Evolutionary conservation across 2,888 invertebrate species (phyloP).

Genomic region (Villa cingulata): DNA sequence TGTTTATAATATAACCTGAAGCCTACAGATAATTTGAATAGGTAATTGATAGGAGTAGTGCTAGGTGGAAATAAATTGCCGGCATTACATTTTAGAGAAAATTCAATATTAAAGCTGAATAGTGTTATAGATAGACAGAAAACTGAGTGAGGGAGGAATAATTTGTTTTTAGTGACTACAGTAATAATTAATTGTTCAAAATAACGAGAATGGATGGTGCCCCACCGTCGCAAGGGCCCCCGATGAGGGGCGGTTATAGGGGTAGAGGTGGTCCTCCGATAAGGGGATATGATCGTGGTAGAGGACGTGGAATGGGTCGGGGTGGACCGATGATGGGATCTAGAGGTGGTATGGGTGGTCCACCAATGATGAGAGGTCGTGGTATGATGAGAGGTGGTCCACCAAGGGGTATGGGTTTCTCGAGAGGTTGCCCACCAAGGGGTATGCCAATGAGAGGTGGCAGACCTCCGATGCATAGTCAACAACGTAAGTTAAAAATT

Average conservation of each 20-base stretch:
- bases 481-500: slow-evolving; percentile 13
- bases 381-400: slow-evolving; percentile 9
- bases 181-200: no score
- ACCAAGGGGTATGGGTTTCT: slow-evolving; percentile 24
- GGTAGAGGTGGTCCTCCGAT: slow-evolving; percentile 29
- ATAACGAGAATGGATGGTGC: slow-evolving; percentile 17
- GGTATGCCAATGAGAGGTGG: slow-evolving; percentile 22
- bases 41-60: no score
- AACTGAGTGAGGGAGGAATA: no score
- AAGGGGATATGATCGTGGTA: slow-evolving; percentile 32
- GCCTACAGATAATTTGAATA: no score
- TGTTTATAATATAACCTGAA: no score
- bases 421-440: slow-evolving; percentile 22
- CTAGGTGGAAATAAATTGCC: no score
- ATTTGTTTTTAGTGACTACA: no score
- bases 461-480: slow-evolving; percentile 30
- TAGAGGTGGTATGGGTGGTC: slow-evolving; percentile 26
- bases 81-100: no score
- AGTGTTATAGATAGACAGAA: no score
- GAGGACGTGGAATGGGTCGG: slow-evolving; percentile 33
- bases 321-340: slow-evolving; percentile 34
- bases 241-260: slow-evolving; percentile 30
- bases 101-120: no score
- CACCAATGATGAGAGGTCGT: slow-evolving; percentile 12
- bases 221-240: slow-evolving; percentile 15